Conservation (phyloP, 2,888 invertebrate species). For the Rhogogaster chlorosoma region DNA sequence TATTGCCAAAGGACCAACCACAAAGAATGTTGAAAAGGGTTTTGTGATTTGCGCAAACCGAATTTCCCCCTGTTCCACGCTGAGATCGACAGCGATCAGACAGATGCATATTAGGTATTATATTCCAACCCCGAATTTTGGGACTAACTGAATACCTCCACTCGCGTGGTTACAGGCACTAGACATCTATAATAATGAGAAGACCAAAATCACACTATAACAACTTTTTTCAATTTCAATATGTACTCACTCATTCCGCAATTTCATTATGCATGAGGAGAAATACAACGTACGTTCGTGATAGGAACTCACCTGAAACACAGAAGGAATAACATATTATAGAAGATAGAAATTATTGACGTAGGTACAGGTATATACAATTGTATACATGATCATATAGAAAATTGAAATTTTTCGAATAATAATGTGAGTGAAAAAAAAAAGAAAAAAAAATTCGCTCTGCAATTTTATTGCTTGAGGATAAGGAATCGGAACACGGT, state of each 20-base stretch:
- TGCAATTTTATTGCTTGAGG: no score
- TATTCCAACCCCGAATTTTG: neutral
- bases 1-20: constrained; percentile 1
- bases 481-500: no score
- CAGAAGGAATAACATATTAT: neutral
- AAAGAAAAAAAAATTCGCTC: no score
- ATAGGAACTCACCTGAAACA: neutral
- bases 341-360: no score
- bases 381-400: no score
- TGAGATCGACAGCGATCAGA: neutral
- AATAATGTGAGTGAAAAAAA: no score
- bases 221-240: neutral
- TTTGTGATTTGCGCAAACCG: neutral
- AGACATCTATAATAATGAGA: neutral
- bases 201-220: neutral
- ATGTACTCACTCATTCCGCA: neutral
- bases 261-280: neutral
- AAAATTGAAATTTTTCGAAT: no score
- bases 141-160: neutral
- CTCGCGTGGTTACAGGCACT: neutral
- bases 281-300: neutral
- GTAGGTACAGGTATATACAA: no score
- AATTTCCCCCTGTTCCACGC: neutral
- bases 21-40: constrained; percentile 18
- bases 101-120: constrained; percentile 9